Base-by-base conservation (phyloP, 1,140 invertebrate genomes). In the Lepidurus couesii region DNA sequence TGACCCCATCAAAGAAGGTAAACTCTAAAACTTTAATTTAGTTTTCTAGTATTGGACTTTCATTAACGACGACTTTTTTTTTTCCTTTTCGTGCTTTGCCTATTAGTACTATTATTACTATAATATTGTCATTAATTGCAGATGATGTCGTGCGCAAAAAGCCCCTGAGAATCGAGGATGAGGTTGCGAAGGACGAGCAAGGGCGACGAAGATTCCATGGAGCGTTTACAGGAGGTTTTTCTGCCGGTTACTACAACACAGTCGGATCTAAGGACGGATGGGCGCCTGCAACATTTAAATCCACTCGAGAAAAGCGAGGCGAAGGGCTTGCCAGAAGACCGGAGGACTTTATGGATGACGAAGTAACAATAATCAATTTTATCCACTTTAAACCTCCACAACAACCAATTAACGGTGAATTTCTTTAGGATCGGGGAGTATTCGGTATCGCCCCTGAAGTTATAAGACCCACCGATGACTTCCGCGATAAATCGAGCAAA, bases 301-400 rank as follows among this genome's bases (percentile, higher is more conserved):
- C 97, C 65, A 96, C 95, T 21, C 87, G 95, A 9, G 84, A 83
- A 13, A 91, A 91, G 73, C 92, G 92, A 82, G 81, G 84, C 9
- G 53, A 21, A 81, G 80, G 13, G 81, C 85, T 77, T 74, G 81
- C 13, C 92, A 92, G 84, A 87, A 87, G 81, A 65, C 92, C 94
- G 1, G 92, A 97, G 86, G 96, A 99, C 87, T 99, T 95, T 85
- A 99, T 99, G 98, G 98, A 99, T 86, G 93, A 97, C 42, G 98
- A 99, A 85, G 90, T 90, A 83, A 75, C 53, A 65, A 75, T 77
- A 24, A 53, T 81, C 73, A n/a, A 77, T 73, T 53, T 77, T 53
- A 45, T 79, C 47, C 80, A 21, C 76, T 79, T 1, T 21, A 65
- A 9, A 21, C 21, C 16, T 65, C 53, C 13, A 13, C 21, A 3